phyloP scores from a whole-genome alignment of 2,113 vertebrate species.

The Piprites chloris region DNA sequence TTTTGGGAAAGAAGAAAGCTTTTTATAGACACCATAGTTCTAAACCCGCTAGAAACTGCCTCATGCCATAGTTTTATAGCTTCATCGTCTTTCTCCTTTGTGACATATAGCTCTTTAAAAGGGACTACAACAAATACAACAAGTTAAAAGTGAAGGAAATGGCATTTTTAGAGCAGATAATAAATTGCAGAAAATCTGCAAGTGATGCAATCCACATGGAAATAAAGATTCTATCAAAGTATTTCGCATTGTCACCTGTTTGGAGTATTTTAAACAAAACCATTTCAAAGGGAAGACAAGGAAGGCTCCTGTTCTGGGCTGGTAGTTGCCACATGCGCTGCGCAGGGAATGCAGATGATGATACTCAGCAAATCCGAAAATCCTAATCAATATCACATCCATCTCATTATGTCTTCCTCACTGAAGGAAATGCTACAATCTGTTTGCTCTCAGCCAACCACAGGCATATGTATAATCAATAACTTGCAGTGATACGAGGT shows the following conservation, averaged over 20 bases:
- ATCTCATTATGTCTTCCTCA: background rate
- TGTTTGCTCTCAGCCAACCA: background rate
- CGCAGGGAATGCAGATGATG: background rate
- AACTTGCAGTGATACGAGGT: background rate
- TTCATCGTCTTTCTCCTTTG: background rate
- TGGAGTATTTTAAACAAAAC: background rate
- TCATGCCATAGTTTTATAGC: background rate
- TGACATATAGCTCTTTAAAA: background rate
- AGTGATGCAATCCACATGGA: background rate
- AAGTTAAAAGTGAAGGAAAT: background rate
- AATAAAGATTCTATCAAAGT: background rate
- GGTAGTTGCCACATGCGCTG: background rate
- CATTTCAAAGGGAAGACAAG: background rate
- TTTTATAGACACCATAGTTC: background rate
- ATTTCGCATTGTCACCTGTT: background rate
- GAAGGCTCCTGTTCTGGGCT: rapidly evolving
- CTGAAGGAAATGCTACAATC: background rate
- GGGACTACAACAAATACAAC: background rate
- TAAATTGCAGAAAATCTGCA: background rate
- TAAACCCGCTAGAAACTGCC: background rate
- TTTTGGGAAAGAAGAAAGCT: background rate
- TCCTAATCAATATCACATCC: conserved; percentile 5
- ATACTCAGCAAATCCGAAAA: background rate
- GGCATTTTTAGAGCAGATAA: background rate
- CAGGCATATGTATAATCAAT: background rate